A percentile compares a stretch with the other conserved stretches of the same genome.
Conservation (phyloP, 2,113 vertebrate genomes). For the Phaethon lepturus region DNA sequence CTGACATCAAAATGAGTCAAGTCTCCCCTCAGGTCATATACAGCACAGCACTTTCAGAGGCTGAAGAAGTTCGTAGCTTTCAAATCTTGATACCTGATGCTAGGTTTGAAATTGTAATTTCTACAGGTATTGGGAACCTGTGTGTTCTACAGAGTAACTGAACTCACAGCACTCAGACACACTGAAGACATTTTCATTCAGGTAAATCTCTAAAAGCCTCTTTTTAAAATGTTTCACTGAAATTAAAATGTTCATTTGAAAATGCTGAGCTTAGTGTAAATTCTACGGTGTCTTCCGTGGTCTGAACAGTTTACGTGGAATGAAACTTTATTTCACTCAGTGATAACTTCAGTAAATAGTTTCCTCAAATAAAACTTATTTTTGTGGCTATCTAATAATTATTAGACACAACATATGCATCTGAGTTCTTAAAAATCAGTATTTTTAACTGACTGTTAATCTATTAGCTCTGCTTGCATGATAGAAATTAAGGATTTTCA, state of each 20-base stretch:
- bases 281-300: fast-evolving
- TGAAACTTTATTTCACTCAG: background rate
- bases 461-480: background rate
- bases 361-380: background rate
- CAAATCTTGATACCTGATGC: background rate
- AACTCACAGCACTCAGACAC: background rate
- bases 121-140: background rate
- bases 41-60: background rate
- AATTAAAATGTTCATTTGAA: background rate
- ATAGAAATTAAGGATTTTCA: background rate
- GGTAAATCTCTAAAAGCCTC: background rate
- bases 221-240: background rate
- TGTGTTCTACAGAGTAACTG: background rate
- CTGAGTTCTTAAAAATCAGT: background rate
- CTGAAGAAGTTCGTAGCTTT: background rate
- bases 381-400: background rate
- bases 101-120: background rate
- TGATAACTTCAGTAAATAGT: background rate
- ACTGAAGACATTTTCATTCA: background rate
- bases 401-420: background rate
- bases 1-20: background rate
- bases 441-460: background rate
- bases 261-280: background rate
- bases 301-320: background rate
- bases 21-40: background rate